A percentile compares a stretch with the other conserved stretches of the same genome.
phyloP scores from a whole-genome alignment of 2,113 vertebrate genomes.

The Oncorhynchus mykiss region DNA sequence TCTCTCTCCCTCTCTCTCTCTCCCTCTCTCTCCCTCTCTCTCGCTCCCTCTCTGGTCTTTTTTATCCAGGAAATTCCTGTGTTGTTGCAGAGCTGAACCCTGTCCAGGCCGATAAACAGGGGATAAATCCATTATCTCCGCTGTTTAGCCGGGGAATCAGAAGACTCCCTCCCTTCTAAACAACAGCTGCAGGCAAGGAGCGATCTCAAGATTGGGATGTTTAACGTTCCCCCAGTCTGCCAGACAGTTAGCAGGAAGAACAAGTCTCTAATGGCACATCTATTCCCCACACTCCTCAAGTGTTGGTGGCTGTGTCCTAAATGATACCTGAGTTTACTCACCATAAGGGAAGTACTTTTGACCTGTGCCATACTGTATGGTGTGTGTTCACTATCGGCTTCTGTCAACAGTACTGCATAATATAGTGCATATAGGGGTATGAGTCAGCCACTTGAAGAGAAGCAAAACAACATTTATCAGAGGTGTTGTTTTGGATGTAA shows the following conservation, averaged over 20 bases:
- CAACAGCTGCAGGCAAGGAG: constrained; percentile 3
- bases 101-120: constrained; percentile 44
- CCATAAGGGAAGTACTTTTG: no score
- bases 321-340: no score
- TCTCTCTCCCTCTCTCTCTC: not conserved
- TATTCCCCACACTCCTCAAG: no score
- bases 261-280: constrained; percentile 17
- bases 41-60: not conserved
- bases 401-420: no score
- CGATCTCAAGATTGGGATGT: constrained; percentile 30
- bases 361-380: no score
- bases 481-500: no score
- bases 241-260: constrained; percentile 19
- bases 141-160: constrained; percentile 37
- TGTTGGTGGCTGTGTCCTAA: not conserved
- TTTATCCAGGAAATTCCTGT: constrained; percentile 46
- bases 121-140: constrained; percentile 48
- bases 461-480: no score
- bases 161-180: constrained; percentile 17
- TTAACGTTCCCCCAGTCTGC: constrained; percentile 20
- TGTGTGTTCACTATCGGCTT: no score
- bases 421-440: not conserved
- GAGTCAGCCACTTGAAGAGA: not conserved
- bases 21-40: not conserved
- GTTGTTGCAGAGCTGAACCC: constrained; percentile 31